A percentile compares a stretch with the other conserved stretches of the same genome.
Evolutionary conservation across 2,888 invertebrate species (phyloP).

Genomic region (Schrankia costaestrigalis): DNA sequence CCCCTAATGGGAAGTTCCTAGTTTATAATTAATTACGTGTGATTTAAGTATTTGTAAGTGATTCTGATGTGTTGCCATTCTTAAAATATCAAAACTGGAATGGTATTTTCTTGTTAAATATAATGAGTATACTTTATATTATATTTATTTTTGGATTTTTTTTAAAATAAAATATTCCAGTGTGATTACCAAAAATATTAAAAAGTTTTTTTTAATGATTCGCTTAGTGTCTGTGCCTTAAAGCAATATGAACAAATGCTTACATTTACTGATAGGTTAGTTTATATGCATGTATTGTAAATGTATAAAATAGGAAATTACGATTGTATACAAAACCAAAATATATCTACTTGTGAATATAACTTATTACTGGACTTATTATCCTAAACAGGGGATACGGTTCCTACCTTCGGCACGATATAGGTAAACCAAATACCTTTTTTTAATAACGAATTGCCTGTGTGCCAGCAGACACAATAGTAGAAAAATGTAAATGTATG

Average conservation of each 20-base stretch:
- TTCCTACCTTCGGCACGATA: no score
- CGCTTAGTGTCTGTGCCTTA: constrained; percentile 13
- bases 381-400: no score
- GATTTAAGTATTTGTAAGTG: constrained; percentile 5
- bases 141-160: constrained; percentile 11
- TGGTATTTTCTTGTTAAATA: constrained; percentile 2
- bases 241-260: constrained; percentile 24
- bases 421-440: no score
- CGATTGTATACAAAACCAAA: no score
- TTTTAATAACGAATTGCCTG: no score
- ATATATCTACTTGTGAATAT: no score
- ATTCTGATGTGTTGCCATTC: constrained; percentile 4
- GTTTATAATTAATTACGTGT: constrained; percentile 20
- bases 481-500: no score
- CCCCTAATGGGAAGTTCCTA: constrained; percentile 19
- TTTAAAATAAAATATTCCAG: constrained; percentile 17
- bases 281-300: no score
- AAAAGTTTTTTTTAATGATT: constrained; percentile 8
- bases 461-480: no score
- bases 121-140: constrained; percentile 4
- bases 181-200: constrained; percentile 8
- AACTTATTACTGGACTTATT: no score
- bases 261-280: no score
- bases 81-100: background rate
- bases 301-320: no score